Evolutionary conservation across 2,888 invertebrate genomes (phyloP), one percentile per base, ranked within the genome.

Genomic region (Trichogramma dendrolimi): DNA sequence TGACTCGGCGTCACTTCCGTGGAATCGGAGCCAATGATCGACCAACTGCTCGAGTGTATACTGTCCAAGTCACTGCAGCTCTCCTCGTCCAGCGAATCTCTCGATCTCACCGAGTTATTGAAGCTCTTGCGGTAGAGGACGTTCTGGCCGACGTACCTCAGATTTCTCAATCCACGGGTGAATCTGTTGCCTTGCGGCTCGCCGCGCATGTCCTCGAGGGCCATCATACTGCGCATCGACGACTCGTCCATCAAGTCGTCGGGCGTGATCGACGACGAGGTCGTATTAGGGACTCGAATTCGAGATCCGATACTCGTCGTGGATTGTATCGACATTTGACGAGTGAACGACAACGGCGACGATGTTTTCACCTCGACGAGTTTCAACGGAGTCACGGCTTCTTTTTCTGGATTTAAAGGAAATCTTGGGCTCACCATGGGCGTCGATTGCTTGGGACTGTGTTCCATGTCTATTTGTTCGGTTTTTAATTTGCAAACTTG

Each of bases 151-250:
- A 85, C 80, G 75, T 74, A 82, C 71, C 85, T 87, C 0, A 90
- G 80, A 64, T 86, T 86, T 67, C 84, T 87, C 52, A 90, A 82
- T 55, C 85, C 85, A 27, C 86, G 73, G 60, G 84, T 71, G 72
- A 85, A 77, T 50, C 82, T 74, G 67, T 82, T 80, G 68, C 82
- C 77, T 4, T 80, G 75, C 10, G 79, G 78, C 61, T 81, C 80
- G 68, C 86, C 79, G 68, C 87, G 78, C 76, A 84, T 81, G 73
- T 86, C 83, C 80, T 90, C 86, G 67, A 86, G 83, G 51, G 82
- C 80, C 53, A 87, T 73, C 54, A 83, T 71, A 48, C 70, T 68
- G 62, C 67, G 70, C 39, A 76, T 53, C 6, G 75, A 73, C 0
- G 46, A 6, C 39, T 65, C 68, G 83, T 81, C 77, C 53, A 79